phyloP scores from a whole-genome alignment of 2,797 vertebrate genomes.

The Semotilus atromaculatus region DNA sequence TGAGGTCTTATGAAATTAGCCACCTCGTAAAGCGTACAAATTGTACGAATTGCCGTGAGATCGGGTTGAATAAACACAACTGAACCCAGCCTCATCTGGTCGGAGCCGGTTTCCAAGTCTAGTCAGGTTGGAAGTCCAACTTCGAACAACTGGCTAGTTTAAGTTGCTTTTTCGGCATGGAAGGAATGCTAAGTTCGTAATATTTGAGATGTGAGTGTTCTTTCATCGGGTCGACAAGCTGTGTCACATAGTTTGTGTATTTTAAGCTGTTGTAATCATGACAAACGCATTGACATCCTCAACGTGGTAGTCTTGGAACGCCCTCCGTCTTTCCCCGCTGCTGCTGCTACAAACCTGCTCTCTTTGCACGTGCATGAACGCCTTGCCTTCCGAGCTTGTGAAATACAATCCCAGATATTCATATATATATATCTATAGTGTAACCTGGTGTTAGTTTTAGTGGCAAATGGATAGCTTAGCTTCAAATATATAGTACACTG shows the following conservation, averaged over 20 bases:
- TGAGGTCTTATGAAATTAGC: no score
- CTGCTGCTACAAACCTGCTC: slow-evolving; percentile 74
- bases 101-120: not conserved
- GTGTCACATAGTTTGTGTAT: slow-evolving; percentile 66
- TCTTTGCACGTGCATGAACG: slow-evolving; percentile 83
- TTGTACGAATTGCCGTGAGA: no score
- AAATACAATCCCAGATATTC: slow-evolving; percentile 71
- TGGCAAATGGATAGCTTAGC: slow-evolving; percentile 74
- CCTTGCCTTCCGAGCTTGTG: slow-evolving; percentile 76
- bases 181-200: slow-evolving; percentile 31
- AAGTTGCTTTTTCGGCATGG: not conserved
- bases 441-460: slow-evolving; percentile 75
- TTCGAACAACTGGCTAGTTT: not conserved
- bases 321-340: slow-evolving; percentile 63
- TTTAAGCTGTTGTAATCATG: slow-evolving; percentile 8
- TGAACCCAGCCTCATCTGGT: not conserved
- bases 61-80: no score
- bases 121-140: not conserved
- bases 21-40: no score
- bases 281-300: slow-evolving; percentile 51
- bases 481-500: slow-evolving; percentile 76
- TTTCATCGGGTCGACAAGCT: slow-evolving; percentile 51
- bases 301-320: slow-evolving; percentile 63
- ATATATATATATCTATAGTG: slow-evolving; percentile 37
- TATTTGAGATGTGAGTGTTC: slow-evolving; percentile 12